Evolutionary conservation across 2,113 vertebrate species (phyloP), one percentile per base, ranked within the genome.

Genomic region (Isurus oxyrinchus): DNA sequence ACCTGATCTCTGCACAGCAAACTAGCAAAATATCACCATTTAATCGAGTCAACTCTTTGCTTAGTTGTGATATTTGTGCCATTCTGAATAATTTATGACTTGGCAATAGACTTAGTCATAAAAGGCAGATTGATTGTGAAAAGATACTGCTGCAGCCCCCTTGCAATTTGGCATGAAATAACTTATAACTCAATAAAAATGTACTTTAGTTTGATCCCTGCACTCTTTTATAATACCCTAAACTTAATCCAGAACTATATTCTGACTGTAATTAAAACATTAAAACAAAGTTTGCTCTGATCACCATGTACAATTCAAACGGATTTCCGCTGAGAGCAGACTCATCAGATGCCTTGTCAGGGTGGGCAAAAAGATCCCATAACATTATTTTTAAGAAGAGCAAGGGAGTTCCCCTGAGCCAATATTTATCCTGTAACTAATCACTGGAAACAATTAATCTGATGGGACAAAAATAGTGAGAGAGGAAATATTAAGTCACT

Each of bases 231-330:
- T 63, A 21, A 27, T 63, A 35, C 1, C 21, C 61, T 69, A 49
- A 53, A 72, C 94, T 95, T 23, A 72, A 72, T 19, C 44, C 49
- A 25, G 44, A 69, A 95, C 11, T 72, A 2, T 27, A 69, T 95
- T 95, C 40, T 53, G 44, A 69, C 94, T 44, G 57, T 93, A 94
- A 63, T 94, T 94, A 94, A 94, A 94, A 88, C 63, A 7, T 63
- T 19, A n/a, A 94, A 94, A 63, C 0, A 94, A 94, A 6, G 16
- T 95, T 95, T 69, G 13, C 40, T 53, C 94, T 67, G 63, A 67
- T 69, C 93, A 67, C 5, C 40, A 25, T 66, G 4, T 49, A 44
- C 59, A 95, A 25, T 95, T 69, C 44, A 69, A 95, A 23, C 5
- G 67, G 49, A 95, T 10, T 69, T 95, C 63, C 35, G 1, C 23